Percentiles rank a stretch among this genome's conserved stretches.
These are phyloP conservation scores for Odontocolon sp. DNA, from an alignment of 2,888 invertebrate genomes.

Conservation along the genomic window DNA sequence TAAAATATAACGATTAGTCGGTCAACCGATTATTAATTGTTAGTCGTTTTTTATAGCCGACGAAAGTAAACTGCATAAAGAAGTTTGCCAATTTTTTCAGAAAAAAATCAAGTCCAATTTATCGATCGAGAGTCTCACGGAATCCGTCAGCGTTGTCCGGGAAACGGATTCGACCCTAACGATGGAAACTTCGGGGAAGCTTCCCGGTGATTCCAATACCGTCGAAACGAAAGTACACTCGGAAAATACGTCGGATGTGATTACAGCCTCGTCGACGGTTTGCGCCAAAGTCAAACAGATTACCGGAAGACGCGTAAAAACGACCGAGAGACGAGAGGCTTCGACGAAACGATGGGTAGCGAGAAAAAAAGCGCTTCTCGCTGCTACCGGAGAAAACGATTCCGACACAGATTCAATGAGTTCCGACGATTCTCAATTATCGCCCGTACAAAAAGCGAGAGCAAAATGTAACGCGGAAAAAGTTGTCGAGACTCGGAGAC, in stretches of 20 bases:
- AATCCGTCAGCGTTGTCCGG: slow-evolving; percentile 31
- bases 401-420: slow-evolving; percentile 76
- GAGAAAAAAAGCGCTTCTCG: slow-evolving; percentile 76
- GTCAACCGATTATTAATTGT: too few relatives aligned
- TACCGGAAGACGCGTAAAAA: slow-evolving; percentile 67
- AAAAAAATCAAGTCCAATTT: slow-evolving; percentile 62
- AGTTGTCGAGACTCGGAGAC: slow-evolving; percentile 67
- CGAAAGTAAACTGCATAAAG: not conserved
- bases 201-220: not conserved
- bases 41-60: too few relatives aligned
- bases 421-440: slow-evolving; percentile 73
- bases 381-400: slow-evolving; percentile 74
- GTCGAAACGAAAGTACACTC: slow-evolving; percentile 17
- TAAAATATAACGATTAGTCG: too few relatives aligned
- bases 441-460: slow-evolving; percentile 77
- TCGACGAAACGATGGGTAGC: slow-evolving; percentile 78
- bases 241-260: slow-evolving; percentile 38
- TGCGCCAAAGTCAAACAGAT: slow-evolving; percentile 50
- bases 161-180: not conserved
- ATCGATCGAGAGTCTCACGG: slow-evolving; percentile 45
- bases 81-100: slow-evolving; percentile 57
- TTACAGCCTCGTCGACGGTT: not conserved
- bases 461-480: slow-evolving; percentile 75
- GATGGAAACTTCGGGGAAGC: not conserved
- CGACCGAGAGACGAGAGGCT: slow-evolving; percentile 72